Percentiles rank a stretch among this genome's conserved stretches.
phyloP scores from a whole-genome alignment of 53 echinoderm and acorn worm species.

The Crossaster papposus region DNA sequence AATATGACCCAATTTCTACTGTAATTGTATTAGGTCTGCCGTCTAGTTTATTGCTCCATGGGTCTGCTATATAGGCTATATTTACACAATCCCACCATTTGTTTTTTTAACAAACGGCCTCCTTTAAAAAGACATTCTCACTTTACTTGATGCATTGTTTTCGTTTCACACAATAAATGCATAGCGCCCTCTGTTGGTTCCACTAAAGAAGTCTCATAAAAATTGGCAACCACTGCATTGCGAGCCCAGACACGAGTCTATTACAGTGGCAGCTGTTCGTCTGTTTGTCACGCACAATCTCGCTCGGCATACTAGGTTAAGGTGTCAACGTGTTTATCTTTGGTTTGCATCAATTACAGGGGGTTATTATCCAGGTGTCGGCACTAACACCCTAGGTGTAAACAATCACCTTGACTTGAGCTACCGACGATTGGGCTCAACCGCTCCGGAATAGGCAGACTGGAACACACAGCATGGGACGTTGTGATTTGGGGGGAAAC shows the following conservation, averaged over 20 bases:
- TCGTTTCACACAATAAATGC: background rate
- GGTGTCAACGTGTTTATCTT: slow-evolving; percentile 48
- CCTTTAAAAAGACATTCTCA: too few species aligned
- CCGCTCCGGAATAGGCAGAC: background rate
- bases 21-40: too few species aligned
- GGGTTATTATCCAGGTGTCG: slow-evolving; percentile 17
- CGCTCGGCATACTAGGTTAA: slow-evolving; percentile 10
- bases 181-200: background rate
- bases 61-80: too few species aligned
- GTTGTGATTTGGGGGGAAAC: background rate
- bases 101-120: too few species aligned
- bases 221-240: background rate
- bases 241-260: background rate
- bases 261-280: background rate
- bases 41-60: too few species aligned
- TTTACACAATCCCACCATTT: too few species aligned
- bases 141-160: too few species aligned
- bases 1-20: too few species aligned
- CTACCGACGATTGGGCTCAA: background rate
- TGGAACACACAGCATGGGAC: background rate
- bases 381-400: slow-evolving; percentile 36
- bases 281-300: slow-evolving; percentile 26
- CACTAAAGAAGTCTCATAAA: background rate
- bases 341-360: slow-evolving; percentile 51
- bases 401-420: slow-evolving; percentile 47